A percentile compares a stretch with the other conserved stretches of the same genome.
Conservation (phyloP, 2,888 invertebrate species). For the Hylaea fasciaria region DNA sequence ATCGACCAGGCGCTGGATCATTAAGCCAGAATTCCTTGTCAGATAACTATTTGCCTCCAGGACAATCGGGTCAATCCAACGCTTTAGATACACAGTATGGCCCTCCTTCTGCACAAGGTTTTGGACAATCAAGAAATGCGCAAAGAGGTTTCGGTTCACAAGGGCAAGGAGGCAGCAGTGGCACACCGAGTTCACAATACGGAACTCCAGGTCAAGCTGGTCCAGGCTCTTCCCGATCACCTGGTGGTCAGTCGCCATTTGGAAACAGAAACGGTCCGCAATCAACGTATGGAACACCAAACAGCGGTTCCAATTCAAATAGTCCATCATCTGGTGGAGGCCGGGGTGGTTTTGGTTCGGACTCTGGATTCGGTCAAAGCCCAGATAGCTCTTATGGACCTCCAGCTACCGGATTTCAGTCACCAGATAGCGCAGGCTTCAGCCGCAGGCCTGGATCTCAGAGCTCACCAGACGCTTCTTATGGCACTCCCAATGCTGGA, state of each 20-base stretch:
- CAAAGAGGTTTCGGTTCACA: constrained; percentile 57
- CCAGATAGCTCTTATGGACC: constrained; percentile 74
- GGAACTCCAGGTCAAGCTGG: constrained; percentile 62
- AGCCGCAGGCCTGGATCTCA: constrained; percentile 51
- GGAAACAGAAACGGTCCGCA: constrained; percentile 54
- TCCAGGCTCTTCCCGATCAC: constrained; percentile 37
- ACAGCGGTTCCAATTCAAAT: constrained; percentile 43
- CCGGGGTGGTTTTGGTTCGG: constrained; percentile 43
- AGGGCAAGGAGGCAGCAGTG: constrained; percentile 40
- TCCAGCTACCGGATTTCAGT: constrained; percentile 60
- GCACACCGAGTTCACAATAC: constrained; percentile 61
- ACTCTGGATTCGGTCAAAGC: constrained; percentile 52
- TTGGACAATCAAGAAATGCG: constrained; percentile 43
- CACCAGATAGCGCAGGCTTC: constrained; percentile 48
- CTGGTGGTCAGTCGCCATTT: constrained; percentile 47
- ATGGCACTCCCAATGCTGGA: constrained; percentile 64
- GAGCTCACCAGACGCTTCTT: constrained; percentile 55
- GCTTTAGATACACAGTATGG: constrained; percentile 63
- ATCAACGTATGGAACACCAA: constrained; percentile 66
- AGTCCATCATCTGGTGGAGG: constrained; percentile 43
- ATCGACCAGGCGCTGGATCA: constrained; percentile 45
- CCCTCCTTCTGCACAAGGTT: constrained; percentile 51
- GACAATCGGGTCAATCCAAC: constrained; percentile 50
- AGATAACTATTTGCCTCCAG: constrained; percentile 63
- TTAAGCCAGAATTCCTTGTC: constrained; percentile 48